These are phyloP conservation scores for Furcula furcula DNA, from an alignment of 2,888 invertebrate genomes.

Conservation along the genomic window DNA sequence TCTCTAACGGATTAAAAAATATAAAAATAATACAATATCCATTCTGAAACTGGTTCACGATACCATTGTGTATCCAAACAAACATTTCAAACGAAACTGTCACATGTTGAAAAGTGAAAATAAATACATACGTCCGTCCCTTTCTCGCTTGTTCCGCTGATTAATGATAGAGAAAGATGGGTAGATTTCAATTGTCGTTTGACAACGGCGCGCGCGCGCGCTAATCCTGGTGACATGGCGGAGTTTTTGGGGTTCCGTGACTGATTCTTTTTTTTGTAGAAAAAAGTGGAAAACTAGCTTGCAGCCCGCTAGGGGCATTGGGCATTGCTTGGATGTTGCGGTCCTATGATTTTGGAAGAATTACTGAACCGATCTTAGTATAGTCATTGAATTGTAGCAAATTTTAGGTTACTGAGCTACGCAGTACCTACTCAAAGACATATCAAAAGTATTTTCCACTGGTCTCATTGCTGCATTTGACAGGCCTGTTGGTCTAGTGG, in stretches of 20 bases:
- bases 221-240: slow-evolving; percentile 76
- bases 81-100: slow-evolving; percentile 78
- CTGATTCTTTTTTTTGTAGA: no score
- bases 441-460: no score
- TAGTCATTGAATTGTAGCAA: no score
- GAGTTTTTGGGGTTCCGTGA: slow-evolving; percentile 55
- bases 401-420: no score
- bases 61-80: slow-evolving; percentile 67
- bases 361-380: no score
- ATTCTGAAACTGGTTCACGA: slow-evolving; percentile 52
- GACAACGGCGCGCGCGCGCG: slow-evolving; percentile 63
- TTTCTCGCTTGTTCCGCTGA: slow-evolving; percentile 28
- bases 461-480: no score
- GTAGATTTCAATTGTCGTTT: slow-evolving; percentile 71
- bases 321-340: no score
- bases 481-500: no score
- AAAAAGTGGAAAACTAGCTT: no score
- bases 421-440: no score
- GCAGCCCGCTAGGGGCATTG: no score
- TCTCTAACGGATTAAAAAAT: slow-evolving; percentile 69
- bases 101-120: slow-evolving; percentile 78
- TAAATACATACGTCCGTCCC: slow-evolving; percentile 64
- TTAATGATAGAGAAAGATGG: slow-evolving; percentile 53
- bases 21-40: slow-evolving; percentile 65
- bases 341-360: no score